Evolutionary conservation across 2,888 invertebrate species (phyloP), one percentile per base, ranked within the genome.

Genomic region (Eupithecia insigniata): DNA sequence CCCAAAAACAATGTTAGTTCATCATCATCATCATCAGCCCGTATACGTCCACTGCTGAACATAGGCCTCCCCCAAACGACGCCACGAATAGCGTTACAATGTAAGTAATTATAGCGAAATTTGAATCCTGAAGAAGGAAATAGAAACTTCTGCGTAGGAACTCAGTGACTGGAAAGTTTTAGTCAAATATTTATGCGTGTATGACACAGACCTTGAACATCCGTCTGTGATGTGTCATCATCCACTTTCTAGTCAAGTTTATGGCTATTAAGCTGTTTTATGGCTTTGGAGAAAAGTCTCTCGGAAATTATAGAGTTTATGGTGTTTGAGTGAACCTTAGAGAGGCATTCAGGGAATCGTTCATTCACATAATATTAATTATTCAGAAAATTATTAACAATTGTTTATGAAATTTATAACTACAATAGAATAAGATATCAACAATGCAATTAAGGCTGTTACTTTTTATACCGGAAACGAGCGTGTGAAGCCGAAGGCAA

Each of bases 131-230:
- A n/a, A n/a, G n/a, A n/a, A n/a, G n/a, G n/a, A n/a, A n/a, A 0
- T 22, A 22, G 46, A 10, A 51, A 22, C 55, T 22, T 22, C 12
- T 22, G 22, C 51, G 22, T 26, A 51, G 12, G 14, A 4, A 14
- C 1, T 4, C 14, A 26, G 26, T 26, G 26, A 55, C 22, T 58
- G 58, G 65, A 72, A 72, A 68, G 68, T 68, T 39, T 28, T 32
- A 28, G n/a, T 46, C 32, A 46, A 68, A 72, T 72, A 69, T 72
- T 69, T 69, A 30, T 43, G 64, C 43, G 22, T 18, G 32, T 36
- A 26, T 72, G 72, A 69, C 66, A 67, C 51, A 69, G 61, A 72
- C 69, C 72, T 72, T 69, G 72, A 66, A 36, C 32, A 69, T 36
- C 58, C 60, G 58, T 55, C 32, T 43, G 68, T 55, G 51, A 68